A percentile compares a stretch with the other conserved stretches of the same genome.
Conservation (phyloP, 2,113 vertebrate species). For the Myxocyprinus asiaticus region DNA sequence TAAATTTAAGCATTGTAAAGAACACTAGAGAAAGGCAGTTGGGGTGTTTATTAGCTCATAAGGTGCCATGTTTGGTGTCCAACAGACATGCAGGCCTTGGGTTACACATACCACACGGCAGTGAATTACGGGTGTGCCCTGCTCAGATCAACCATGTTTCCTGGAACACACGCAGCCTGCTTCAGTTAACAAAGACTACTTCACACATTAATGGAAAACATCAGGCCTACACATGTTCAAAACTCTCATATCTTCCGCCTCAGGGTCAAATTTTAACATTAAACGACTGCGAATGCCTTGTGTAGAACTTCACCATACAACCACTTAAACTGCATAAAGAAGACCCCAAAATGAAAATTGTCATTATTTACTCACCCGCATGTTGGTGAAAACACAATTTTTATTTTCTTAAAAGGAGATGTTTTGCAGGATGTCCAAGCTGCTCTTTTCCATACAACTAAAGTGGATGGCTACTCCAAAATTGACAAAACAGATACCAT, state of each 20-base stretch:
- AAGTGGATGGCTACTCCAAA: no score
- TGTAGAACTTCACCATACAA: neutral
- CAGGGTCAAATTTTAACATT: neutral
- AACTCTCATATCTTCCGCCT: neutral
- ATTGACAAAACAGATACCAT: no score
- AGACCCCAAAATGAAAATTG: no score
- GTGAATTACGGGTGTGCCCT: neutral
- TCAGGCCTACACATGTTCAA: slow-evolving; percentile 5
- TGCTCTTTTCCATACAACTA: no score
- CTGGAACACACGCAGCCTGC: neutral
- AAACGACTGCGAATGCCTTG: neutral
- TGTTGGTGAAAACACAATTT: no score
- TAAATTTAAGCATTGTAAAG: no score
- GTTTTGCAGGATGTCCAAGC: no score
- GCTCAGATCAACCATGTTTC: no score
- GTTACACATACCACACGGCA: neutral
- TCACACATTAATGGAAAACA: neutral
- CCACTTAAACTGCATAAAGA: no score
- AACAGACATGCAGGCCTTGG: neutral
- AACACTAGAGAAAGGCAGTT: neutral
- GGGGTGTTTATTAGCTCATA: neutral
- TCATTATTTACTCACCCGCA: no score
- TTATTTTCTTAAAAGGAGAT: no score
- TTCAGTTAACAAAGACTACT: neutral
- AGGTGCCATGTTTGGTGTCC: neutral